Base-by-base conservation (phyloP, 2,797 vertebrate genomes). In the Etheostoma perlongum region DNA sequence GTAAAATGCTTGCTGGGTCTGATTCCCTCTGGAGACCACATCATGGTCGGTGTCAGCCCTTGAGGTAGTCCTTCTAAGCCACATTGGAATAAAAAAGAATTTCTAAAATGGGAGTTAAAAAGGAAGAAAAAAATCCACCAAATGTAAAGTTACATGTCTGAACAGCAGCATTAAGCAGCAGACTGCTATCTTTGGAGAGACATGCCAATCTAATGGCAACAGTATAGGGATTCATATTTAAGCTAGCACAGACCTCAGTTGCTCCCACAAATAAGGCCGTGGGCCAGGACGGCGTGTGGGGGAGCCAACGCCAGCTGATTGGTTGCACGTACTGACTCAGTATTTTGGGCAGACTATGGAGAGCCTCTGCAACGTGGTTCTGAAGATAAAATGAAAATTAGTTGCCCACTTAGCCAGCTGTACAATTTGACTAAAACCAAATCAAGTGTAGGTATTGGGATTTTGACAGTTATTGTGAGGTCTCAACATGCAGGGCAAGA, bases 301-400 rank as follows among this genome's bases (percentile, higher is more conserved):
- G 54, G 18, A 74, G 81, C 79, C 87, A 82, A 79, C 81, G 81
- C 72, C 83, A 83, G 76, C 86, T 83, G 87, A 91, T 78, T 90
- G 85, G 85, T 76, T 23, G 61, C 47, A 85, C 72, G 79, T 58
- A 75, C 82, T 80, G 82, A 78, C 71, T 86, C 85, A 72, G 81
- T 80, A 18, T 55, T 84, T 77, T 61, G 73, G 57, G 58, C 60
- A 57, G 76, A 75, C 82, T 52, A 36, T 61, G 63, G 42, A 64
- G 55, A 74, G 84, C 27, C 67, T 77, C 63, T 65, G 81, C 73
- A 85, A 78, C 84, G 78, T 74, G 75, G 63, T 65, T 71, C 21
- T 51, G 74, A 59, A 79, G 83, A 85, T 88, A 69, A 85, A 82
- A 86, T 83, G 69, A 83, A 82, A 88, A 87, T 83, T 7, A 75